Conservation (phyloP, 2,113 vertebrate genomes). For the Parus major region DNA sequence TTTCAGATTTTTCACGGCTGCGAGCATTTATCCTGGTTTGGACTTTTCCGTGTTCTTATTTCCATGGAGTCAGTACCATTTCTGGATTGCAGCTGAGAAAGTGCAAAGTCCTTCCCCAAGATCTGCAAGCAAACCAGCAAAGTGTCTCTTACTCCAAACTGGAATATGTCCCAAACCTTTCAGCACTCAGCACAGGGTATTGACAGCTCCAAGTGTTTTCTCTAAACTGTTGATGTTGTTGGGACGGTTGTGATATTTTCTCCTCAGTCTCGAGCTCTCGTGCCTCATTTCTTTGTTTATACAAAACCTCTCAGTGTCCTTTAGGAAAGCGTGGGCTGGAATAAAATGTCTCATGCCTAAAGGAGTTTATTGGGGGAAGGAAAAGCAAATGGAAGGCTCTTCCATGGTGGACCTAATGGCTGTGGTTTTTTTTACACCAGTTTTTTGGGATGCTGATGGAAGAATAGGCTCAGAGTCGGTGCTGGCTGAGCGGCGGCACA, state of each 20-base stretch:
- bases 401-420: rapidly evolving
- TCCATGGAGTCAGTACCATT: not conserved
- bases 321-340: slow-evolving; percentile 19
- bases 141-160: not conserved
- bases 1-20: not conserved
- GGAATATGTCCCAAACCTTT: slow-evolving; percentile 45
- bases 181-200: slow-evolving; percentile 39
- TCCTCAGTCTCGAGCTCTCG: not conserved
- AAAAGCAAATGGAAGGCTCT: not conserved
- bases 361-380: not conserved
- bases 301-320: not conserved
- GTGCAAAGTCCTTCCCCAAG: not conserved
- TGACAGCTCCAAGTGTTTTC: slow-evolving; percentile 52
- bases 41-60: slow-evolving; percentile 6
- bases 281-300: slow-evolving; percentile 48
- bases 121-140: not conserved
- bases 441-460: not conserved
- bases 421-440: not conserved
- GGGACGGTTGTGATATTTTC: slow-evolving; percentile 34
- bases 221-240: slow-evolving; percentile 61
- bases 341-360: not conserved
- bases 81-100: not conserved
- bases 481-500: not conserved
- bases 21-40: not conserved
- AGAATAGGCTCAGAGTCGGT: too few relatives aligned